These are phyloP conservation scores for Heliangelus exortis DNA, from an alignment of 2,797 vertebrate genomes.

Conservation along the genomic window DNA sequence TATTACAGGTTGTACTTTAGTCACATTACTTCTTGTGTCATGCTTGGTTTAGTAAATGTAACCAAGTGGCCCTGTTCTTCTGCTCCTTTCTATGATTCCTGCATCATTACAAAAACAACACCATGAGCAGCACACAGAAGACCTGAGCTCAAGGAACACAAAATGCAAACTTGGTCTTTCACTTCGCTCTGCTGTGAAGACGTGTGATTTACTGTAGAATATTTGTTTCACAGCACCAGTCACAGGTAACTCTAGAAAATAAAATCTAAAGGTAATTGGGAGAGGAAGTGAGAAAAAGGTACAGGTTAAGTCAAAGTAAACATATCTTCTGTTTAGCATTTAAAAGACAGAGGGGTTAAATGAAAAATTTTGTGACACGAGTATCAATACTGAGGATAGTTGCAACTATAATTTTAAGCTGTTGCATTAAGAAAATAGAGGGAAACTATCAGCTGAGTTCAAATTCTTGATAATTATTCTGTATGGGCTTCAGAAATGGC, in stretches of 20 bases:
- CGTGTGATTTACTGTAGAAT: accelerated
- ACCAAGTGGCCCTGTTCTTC: background rate
- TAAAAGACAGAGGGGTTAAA: background rate
- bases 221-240: background rate
- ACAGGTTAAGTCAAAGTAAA: background rate
- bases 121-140: background rate
- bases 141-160: background rate
- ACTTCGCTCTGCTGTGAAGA: background rate
- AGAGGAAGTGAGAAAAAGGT: background rate
- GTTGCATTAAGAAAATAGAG: background rate
- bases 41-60: background rate
- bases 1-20: background rate
- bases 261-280: background rate
- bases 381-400: background rate
- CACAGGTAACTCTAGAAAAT: background rate
- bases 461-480: background rate
- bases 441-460: background rate
- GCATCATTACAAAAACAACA: background rate
- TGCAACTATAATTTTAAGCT: background rate
- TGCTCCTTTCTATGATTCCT: background rate
- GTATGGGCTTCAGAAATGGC: background rate
- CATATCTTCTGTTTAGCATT: background rate
- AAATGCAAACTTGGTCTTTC: background rate
- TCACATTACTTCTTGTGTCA: background rate
- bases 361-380: background rate